These are phyloP conservation scores for honey bee (Apis mellifera) DNA, from an alignment of 1,140 invertebrate genomes.

Conservation along the genomic window Amel_HAv3.1 CM009932.2:14868001-14868500, in stretches of 20 bases:
- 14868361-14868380: constrained; percentile 66
- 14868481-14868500: constrained; percentile 23
- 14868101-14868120: not conserved
- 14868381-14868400: constrained; percentile 65
- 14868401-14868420: constrained; percentile 66
- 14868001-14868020: no score
- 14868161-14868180: constrained; percentile 80
- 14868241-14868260: constrained; percentile 48
- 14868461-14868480: constrained; percentile 44
- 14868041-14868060: no score
- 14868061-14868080: no score
- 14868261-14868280: constrained; percentile 64
- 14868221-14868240: constrained; percentile 79
- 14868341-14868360: constrained; percentile 58
- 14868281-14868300: constrained; percentile 77
- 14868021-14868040: no score
- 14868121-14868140: not conserved
- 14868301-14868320: constrained; percentile 66
- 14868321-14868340: constrained; percentile 64
- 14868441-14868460: constrained; percentile 3
- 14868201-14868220: constrained; percentile 77
- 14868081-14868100: no score
- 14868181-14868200: constrained; percentile 72
- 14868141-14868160: constrained; percentile 65
- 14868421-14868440: constrained; percentile 63